Evolutionary conservation across 2,888 invertebrate species (phyloP), one percentile per base, ranked within the genome.

Genomic region (Hypolimnas misippus): DNA sequence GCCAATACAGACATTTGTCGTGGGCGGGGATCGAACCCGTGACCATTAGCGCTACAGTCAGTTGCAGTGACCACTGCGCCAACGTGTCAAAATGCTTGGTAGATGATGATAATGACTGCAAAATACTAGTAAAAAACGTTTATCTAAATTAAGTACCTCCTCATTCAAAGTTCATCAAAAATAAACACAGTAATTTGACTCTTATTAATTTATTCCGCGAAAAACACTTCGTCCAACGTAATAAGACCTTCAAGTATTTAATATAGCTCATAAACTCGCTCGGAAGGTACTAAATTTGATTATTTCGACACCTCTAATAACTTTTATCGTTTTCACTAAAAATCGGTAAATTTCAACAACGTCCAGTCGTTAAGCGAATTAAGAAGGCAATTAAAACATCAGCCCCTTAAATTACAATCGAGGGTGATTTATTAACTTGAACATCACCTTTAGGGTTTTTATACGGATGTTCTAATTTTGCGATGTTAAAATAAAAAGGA

Each of bases 331-430:
- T 55, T 53, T 44, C 21, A 53, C 38, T 58, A 58, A 63, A 66
- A 66, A 57, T 52, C 52, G 46, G 50, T 50, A 21, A 53, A 57
- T 67, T 61, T 52, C 58, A 60, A 21, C 33, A 35, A 51, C 42
- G 46, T 25, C 21, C 56, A 52, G 57, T 66, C 68, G 61, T 68
- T 74, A 71, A 68, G 70, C 69, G 72, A 71, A 74, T 70, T 71
- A 73, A 70, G 63, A 68, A 63, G 66, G 69, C 66, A 74, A 76
- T 77, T 74, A 76, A 74, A 74, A 68, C 70, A 74, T 73, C 67
- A 63, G 61, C 63, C 67, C 46, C 56, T 35, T 55, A 51, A 59
- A 59, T n/a, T 51, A 63, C 35, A 60, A 33, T 60, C 46, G n/a
- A 54, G 53, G 53, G 46, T 53, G 54, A 53, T 46, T 53, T 53